Conservation (phyloP, 1,140 invertebrate genomes). For the Chymomyza costata region DNA sequence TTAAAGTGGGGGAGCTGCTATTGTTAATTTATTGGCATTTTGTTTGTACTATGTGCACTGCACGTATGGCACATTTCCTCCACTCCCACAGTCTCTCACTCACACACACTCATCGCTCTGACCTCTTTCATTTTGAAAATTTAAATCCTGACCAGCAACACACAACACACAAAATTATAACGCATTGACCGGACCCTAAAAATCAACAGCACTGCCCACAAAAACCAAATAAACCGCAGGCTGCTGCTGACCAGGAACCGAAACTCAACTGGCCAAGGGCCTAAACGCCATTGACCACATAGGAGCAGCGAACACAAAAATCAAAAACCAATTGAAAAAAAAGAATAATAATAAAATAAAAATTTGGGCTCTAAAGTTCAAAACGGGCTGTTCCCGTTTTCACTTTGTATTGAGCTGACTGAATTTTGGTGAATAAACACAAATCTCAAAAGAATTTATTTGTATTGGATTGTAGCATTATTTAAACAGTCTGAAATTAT, state of each 20-base stretch:
- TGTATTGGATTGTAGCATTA: no score
- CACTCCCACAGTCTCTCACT: neutral
- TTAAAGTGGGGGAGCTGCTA: constrained; percentile 40
- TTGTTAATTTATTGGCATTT: constrained; percentile 65
- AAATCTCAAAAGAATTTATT: no score
- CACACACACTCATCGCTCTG: constrained; percentile 35
- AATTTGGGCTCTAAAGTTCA: constrained; percentile 41
- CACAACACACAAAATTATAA: constrained; percentile 70
- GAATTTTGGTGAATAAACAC: no score
- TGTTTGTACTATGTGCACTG: constrained; percentile 17
- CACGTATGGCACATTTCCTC: neutral
- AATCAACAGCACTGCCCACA: constrained; percentile 66
- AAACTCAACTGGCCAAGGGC: constrained; percentile 57
- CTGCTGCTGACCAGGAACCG: constrained; percentile 30
- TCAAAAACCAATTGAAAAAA: constrained; percentile 64
- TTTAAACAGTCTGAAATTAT: no score
- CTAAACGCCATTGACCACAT: constrained; percentile 67
- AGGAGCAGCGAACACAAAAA: constrained; percentile 39
- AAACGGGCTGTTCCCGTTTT: constrained; percentile 44
- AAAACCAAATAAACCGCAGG: constrained; percentile 68
- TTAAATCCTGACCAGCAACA: constrained; percentile 38
- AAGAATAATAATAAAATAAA: constrained; percentile 51
- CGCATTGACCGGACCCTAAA: constrained; percentile 65
- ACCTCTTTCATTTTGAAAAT: constrained; percentile 65
- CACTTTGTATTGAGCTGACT: no score